Base-by-base conservation (phyloP, 2,113 vertebrate genomes). In the Oncorhynchus masou region DNA sequence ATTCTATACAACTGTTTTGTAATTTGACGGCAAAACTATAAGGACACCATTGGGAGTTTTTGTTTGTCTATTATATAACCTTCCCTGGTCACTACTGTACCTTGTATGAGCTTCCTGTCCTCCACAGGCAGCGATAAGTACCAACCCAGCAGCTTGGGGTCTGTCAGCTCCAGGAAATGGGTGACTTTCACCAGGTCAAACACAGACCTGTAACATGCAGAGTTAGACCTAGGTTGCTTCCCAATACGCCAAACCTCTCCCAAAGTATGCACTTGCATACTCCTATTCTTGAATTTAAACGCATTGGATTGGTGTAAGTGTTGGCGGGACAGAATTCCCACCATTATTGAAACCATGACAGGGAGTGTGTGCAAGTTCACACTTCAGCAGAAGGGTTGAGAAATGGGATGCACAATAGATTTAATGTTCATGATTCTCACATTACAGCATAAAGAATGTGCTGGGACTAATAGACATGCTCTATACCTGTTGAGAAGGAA, bases 81-180 rank as follows among this genome's bases (percentile, higher is more conserved):
- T 15, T 45, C 27, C 9, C 20, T 27, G 8, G 1, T 45, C 39
- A 9, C 8, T 45, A 29, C 49, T 39, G 20, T 66, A 92, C 93
- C 84, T 69, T 83, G 83, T 34, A 92, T 90, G 64, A 91, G 22
- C n/a, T 39, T 71, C 24, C 78, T 79, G 78, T 91, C 89, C 4
- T 89, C 83, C 0, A 39, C 20, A 66, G 84, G 49, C 75, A 93
- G 77, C 22, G 11, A 1, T 0, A 86, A 70, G 16, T 90, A 92
- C 93, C 92, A 93, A 12, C 57, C 2, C 48, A 90, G 83, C 71
- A 93, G 73, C 71, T 31, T 87, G 2, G 73, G 70, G 79, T 91
- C 39, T 45, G 39, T 45, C 13, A 92, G 59, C 0, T 82, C 16
- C 5, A 93, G 69, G 25, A 49, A 57, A 1, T 19, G 2, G 48